A percentile compares a stretch with the other conserved stretches of the same genome.
These are phyloP conservation scores for Brassicogethes aeneus DNA, from an alignment of 2,888 invertebrate genomes.

Conservation along the genomic window DNA sequence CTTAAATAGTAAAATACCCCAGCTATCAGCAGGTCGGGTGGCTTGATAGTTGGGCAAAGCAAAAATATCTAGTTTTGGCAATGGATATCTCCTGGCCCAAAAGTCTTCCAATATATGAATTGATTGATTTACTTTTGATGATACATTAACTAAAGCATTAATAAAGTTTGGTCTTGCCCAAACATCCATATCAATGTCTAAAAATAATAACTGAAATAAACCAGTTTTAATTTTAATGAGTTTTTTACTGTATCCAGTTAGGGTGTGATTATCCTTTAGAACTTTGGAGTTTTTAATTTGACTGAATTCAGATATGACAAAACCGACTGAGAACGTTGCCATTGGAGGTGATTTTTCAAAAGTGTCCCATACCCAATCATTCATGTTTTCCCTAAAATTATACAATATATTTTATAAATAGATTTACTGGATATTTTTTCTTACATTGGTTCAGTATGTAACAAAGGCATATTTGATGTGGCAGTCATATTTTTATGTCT, in stretches of 20 bases:
- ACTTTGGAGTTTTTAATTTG: conserved; percentile 13
- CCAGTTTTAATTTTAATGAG: too few species aligned
- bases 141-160: conserved; percentile 48
- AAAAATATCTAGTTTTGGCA: conserved; percentile 61
- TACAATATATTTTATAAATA: conserved; percentile 5
- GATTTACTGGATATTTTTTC: too few species aligned
- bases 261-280: not conserved
- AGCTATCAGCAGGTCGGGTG: conserved; percentile 65
- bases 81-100: conserved; percentile 56
- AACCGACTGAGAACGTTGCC: conserved; percentile 66
- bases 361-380: conserved; percentile 56
- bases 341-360: conserved; percentile 66
- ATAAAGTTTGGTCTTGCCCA: conserved; percentile 58
- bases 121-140: conserved; percentile 49
- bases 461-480: conserved; percentile 56
- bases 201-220: conserved; percentile 10
- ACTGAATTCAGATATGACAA: conserved; percentile 59
- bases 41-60: conserved; percentile 64
- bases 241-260: not conserved
- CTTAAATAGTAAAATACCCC: conserved; percentile 74
- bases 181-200: conserved; percentile 45
- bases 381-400: conserved; percentile 43
- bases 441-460: conserved; percentile 53
- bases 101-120: conserved; percentile 52
- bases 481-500: conserved; percentile 50